Evolutionary conservation across 2,113 vertebrate genomes (phyloP).

Genomic region (Apus apus): DNA sequence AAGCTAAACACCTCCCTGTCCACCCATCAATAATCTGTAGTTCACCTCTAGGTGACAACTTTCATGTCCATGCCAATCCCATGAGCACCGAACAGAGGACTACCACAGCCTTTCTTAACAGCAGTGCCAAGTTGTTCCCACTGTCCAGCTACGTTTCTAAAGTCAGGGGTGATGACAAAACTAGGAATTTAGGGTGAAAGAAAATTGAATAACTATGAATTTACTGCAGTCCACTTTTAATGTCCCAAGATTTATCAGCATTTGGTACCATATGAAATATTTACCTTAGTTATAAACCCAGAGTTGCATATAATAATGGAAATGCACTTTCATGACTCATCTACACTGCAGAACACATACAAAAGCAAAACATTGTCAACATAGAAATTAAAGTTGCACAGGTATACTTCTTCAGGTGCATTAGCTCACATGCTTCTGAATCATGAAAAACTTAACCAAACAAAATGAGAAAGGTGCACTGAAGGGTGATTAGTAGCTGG

Average conservation of each 20-base stretch:
- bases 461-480: slow-evolving; percentile 56
- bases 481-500: slow-evolving; percentile 62
- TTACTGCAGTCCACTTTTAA: background rate
- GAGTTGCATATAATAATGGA: background rate
- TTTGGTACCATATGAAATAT: background rate
- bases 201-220: background rate
- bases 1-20: background rate
- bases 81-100: background rate
- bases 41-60: background rate
- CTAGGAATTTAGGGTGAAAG: background rate
- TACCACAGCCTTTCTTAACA: background rate
- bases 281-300: background rate
- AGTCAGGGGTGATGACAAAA: background rate
- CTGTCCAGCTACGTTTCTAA: background rate
- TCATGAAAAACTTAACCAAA: slow-evolving; percentile 52
- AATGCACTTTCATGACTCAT: background rate
- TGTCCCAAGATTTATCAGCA: background rate
- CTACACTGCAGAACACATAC: background rate
- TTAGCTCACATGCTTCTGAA: slow-evolving; percentile 62
- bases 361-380: background rate
- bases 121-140: background rate
- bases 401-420: slow-evolving; percentile 47
- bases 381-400: background rate
- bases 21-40: background rate
- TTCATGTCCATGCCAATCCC: background rate